Evolutionary conservation across 1,140 invertebrate genomes (phyloP), one percentile per base, ranked within the genome.

Genomic region (Catajapyx aquilonaris): DNA sequence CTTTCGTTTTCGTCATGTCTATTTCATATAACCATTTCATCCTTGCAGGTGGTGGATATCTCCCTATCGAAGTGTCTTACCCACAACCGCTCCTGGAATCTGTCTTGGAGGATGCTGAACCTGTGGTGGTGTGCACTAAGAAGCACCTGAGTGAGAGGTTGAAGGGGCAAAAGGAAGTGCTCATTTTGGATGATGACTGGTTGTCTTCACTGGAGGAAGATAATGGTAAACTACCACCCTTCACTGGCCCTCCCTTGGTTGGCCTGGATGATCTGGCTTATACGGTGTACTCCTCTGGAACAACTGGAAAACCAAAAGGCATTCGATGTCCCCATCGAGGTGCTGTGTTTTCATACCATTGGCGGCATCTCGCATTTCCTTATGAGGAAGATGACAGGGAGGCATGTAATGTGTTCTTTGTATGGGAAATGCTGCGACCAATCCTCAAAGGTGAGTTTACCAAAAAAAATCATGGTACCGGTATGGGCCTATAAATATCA

Each of bases 271-370:
- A 58, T 48, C 45, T 65, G 28, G 64, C 62, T 4, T 64, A 63
- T 45, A 52, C 57, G 16, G 61, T 61, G 0, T 64, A 61, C 40
- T 60, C 58, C 1, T 65, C 62, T 9, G 64, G 64, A 2, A 67
- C 64, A 5, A 66, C 64, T n/a, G 64, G 64, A 17, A 61, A 59
- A 47, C 64, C 64, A 10, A 66, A 66, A 55, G 64, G 64, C 21
- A 48, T 50, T 38, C 35, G 34, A 20, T 50, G 47, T 37, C 47
- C 49, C n/a, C 49, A 50, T 36, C 40, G 49, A 15, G 47, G 47
- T 4, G 44, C 49, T 28, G 47, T 50, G 5, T 49, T 48, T 39
- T 47, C 47, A 5, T 50, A 45, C 32, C 39, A 41, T 28, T 50
- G 47, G 46, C 35, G 47, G 25, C 47, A 50, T 37, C 31, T 40